A percentile compares a stretch with the other conserved stretches of the same genome.
Conservation (phyloP, 2,113 vertebrate species). For the Misgurnus anguillicaudatus region DNA sequence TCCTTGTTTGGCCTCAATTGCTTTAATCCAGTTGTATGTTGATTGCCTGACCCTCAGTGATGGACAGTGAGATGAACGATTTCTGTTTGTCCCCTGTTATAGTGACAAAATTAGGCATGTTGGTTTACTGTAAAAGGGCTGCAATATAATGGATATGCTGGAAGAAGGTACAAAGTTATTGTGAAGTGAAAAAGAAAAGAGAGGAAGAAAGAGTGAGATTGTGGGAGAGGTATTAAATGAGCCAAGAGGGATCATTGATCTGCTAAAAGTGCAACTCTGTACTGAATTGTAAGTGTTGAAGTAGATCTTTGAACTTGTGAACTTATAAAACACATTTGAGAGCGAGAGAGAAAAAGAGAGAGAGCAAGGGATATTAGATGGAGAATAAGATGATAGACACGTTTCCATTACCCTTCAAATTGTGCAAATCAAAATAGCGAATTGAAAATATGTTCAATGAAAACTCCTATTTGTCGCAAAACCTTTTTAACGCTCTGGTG, state of each 20-base stretch:
- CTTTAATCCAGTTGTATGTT: too few species aligned
- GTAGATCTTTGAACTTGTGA: constrained; percentile 69
- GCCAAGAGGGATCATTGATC: constrained; percentile 74
- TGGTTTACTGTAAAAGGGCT: constrained; percentile 23
- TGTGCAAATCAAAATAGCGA: too few species aligned
- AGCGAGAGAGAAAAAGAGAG: not conserved
- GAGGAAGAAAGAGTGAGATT: constrained; percentile 38
- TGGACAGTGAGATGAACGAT: too few species aligned
- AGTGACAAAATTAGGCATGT: too few species aligned
- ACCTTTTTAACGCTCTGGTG: too few species aligned
- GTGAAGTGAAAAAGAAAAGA: constrained; percentile 38
- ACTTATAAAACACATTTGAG: constrained; percentile 67
- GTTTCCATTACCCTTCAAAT: too few species aligned
- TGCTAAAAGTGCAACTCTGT: constrained; percentile 70
- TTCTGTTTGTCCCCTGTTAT: too few species aligned
- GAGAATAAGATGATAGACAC: not conserved
- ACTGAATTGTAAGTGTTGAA: constrained; percentile 70
- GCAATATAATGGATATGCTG: constrained; percentile 17
- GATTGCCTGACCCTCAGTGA: too few species aligned
- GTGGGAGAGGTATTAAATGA: constrained; percentile 46
- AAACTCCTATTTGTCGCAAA: too few species aligned
- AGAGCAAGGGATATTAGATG: not conserved
- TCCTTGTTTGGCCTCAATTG: too few species aligned
- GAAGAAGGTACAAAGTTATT: not conserved
- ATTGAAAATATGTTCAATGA: too few species aligned